Conservation (phyloP, 2,888 invertebrate species). For the Apamea sordens region DNA sequence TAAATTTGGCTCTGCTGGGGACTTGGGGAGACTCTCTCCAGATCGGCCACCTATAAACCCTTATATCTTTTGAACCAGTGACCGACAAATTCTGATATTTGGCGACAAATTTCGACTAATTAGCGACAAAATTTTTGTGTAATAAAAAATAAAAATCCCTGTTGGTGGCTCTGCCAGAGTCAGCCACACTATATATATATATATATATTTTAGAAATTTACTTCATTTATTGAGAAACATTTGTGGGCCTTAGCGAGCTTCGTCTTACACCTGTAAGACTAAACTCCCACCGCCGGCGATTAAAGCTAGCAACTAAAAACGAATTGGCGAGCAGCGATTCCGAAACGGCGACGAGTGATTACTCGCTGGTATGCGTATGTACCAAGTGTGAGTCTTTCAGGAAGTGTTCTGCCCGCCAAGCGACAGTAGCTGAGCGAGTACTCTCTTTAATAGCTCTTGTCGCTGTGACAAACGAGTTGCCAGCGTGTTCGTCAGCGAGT, state of each 20-base stretch:
- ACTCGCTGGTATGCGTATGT: not conserved
- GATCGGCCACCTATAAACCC: too few relatives aligned
- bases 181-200: too few relatives aligned
- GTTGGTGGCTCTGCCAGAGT: too few relatives aligned
- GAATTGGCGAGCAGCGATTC: not conserved
- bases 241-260: not conserved
- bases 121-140: too few relatives aligned
- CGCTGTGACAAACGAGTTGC: not conserved
- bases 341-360: not conserved
- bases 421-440: not conserved
- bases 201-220: too few relatives aligned
- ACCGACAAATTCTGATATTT: too few relatives aligned
- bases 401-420: not conserved
- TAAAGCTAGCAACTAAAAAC: not conserved
- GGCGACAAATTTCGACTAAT: too few relatives aligned
- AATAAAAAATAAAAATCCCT: too few relatives aligned
- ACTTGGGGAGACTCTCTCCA: too few relatives aligned
- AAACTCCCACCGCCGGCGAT: not conserved
- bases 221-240: not conserved
- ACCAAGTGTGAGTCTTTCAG: not conserved
- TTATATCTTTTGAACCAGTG: too few relatives aligned
- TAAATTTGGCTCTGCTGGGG: too few relatives aligned
- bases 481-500: not conserved
- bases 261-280: not conserved
- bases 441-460: not conserved